These are phyloP conservation scores for Drosophila lacertosa DNA, from an alignment of 1,140 invertebrate species.

Conservation along the genomic window DNA sequence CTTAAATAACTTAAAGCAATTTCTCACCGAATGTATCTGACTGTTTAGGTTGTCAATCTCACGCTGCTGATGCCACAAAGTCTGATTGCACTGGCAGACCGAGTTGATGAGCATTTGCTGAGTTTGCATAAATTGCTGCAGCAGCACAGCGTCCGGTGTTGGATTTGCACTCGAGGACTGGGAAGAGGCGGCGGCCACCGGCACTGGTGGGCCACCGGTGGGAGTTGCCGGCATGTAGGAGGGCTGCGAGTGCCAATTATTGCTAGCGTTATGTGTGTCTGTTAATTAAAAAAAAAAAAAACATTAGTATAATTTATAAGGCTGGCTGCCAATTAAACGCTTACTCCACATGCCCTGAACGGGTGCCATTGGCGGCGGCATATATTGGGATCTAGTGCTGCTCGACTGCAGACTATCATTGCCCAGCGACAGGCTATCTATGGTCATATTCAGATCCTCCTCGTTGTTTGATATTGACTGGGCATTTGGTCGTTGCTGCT, in stretches of 20 bases:
- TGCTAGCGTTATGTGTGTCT: conserved; percentile 51
- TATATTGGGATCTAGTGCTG: conserved; percentile 76
- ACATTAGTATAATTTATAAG: not conserved
- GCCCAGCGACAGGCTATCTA: conserved; percentile 72
- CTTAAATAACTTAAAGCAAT: not conserved
- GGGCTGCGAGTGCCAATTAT: conserved; percentile 54
- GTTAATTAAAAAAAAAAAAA: not conserved
- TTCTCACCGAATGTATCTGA: conserved; percentile 69
- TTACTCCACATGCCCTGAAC: conserved; percentile 75
- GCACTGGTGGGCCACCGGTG: conserved; percentile 6
- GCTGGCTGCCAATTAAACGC: not conserved
- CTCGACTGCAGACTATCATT: conserved; percentile 78
- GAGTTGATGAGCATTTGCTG: conserved; percentile 87
- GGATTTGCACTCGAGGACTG: conserved; percentile 53
- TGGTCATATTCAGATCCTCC: conserved; percentile 60
- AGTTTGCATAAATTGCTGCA: conserved; percentile 86
- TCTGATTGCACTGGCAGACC: conserved; percentile 87
- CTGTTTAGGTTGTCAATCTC: conserved; percentile 85
- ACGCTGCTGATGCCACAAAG: conserved; percentile 87
- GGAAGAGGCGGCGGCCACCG: conserved; percentile 43
- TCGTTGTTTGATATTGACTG: conserved; percentile 55
- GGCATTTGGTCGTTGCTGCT: conserved; percentile 12
- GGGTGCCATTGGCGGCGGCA: conserved; percentile 78
- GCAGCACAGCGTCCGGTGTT: conserved; percentile 74
- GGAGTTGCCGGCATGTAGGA: conserved; percentile 36